Evolutionary conservation across 2,797 vertebrate species (phyloP).

Genomic region (Amphiprion clarkii): DNA sequence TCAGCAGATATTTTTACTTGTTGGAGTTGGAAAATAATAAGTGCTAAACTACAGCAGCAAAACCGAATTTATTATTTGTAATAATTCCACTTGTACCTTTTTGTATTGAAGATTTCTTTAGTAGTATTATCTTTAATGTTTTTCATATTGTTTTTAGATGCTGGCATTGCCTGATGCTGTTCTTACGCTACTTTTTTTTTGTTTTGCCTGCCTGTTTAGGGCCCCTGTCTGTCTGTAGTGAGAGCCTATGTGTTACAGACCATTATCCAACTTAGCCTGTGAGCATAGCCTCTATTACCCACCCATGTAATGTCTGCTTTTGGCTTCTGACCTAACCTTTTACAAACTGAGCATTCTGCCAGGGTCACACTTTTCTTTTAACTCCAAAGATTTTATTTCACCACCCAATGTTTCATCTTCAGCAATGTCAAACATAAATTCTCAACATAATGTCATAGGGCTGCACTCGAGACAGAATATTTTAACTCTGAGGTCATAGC

Average conservation of each 20-base stretch:
- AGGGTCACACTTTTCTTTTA: not conserved
- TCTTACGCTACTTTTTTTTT: not conserved
- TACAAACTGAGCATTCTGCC: not conserved
- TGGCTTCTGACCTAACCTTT: not conserved
- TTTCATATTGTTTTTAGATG: not conserved
- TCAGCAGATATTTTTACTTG: not conserved
- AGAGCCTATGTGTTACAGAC: not conserved
- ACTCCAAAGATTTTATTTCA: constrained; percentile 11
- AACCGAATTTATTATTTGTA: not conserved
- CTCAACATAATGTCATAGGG: not conserved
- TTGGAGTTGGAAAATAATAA: not conserved
- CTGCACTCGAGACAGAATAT: not conserved
- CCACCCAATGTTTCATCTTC: constrained; percentile 4
- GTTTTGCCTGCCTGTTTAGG: not conserved
- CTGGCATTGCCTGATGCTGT: not conserved
- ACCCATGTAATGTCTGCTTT: not conserved
- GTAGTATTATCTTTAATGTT: not conserved
- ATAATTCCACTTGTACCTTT: not conserved
- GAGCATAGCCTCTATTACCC: constrained; percentile 22
- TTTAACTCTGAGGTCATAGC: not conserved
- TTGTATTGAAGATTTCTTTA: not conserved
- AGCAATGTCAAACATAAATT: not conserved
- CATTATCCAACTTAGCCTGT: not conserved
- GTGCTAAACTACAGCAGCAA: not conserved
- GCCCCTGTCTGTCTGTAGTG: not conserved